phyloP scores from a whole-genome alignment of 2,113 vertebrate species.

The Bufo bufo region DNA sequence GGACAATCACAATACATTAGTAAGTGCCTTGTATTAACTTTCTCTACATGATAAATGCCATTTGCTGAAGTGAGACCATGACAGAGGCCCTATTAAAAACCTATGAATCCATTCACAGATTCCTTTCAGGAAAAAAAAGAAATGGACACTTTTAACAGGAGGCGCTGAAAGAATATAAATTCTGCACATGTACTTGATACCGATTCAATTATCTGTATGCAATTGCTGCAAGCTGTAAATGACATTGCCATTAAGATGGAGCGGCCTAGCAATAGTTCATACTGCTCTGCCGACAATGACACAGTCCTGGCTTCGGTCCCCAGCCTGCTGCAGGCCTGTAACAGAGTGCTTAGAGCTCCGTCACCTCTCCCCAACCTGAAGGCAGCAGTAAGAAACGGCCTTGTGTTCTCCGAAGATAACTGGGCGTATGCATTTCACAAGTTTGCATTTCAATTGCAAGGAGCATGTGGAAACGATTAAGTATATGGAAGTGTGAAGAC shows the following conservation, averaged over 20 bases:
- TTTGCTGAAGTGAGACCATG: no score
- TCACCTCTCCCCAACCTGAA: background rate
- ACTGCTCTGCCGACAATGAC: background rate
- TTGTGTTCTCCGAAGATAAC: constrained; percentile 34
- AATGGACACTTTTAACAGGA: no score
- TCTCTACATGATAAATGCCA: no score
- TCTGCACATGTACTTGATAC: background rate
- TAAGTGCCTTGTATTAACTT: no score
- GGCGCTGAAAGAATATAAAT: background rate
- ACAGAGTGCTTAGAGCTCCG: constrained; percentile 4
- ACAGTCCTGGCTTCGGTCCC: background rate
- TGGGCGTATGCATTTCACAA: constrained; percentile 33
- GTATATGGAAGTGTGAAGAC: constrained; percentile 49
- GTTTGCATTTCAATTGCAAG: constrained; percentile 38
- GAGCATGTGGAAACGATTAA: constrained; percentile 49
- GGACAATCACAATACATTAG: no score
- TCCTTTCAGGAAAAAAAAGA: no score
- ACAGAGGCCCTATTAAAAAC: no score
- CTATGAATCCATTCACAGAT: no score
- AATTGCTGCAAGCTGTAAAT: background rate
- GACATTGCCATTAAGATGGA: background rate
- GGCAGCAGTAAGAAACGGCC: constrained; percentile 17
- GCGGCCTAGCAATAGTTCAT: background rate
- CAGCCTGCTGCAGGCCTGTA: background rate
- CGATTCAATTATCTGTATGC: background rate